Evolutionary conservation across 2,888 invertebrate species (phyloP).

Genomic region (Cosmorhoe ocellata): DNA sequence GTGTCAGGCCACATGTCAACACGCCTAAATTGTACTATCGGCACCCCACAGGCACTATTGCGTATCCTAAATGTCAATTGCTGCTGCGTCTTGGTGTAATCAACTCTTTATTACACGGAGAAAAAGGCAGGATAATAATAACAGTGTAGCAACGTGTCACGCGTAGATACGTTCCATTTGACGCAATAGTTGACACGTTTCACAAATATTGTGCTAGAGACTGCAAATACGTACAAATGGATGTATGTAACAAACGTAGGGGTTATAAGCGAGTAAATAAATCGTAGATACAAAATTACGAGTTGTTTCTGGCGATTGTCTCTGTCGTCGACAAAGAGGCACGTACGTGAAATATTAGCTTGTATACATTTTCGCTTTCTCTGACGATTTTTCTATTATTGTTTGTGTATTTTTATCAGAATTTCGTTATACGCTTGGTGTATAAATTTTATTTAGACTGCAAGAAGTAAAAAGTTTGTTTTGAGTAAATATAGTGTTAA

Average conservation of each 20-base stretch:
- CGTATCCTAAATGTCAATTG: slow-evolving; percentile 54
- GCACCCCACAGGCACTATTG: slow-evolving; percentile 64
- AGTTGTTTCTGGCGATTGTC: slow-evolving; percentile 66
- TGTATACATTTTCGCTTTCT: slow-evolving; percentile 48
- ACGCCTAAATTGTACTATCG: slow-evolving; percentile 58
- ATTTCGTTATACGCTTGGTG: slow-evolving; percentile 27
- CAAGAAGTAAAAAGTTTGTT: not conserved
- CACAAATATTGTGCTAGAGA: slow-evolving; percentile 77
- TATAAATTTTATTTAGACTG: slow-evolving; percentile 8
- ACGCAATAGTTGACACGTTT: slow-evolving; percentile 76
- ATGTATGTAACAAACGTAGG: slow-evolving; percentile 70
- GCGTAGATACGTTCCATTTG: slow-evolving; percentile 76
- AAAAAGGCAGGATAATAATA: slow-evolving; percentile 74
- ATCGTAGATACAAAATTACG: slow-evolving; percentile 72
- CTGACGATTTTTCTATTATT: slow-evolving; percentile 47
- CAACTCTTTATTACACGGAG: slow-evolving; percentile 76
- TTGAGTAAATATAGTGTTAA: too few relatives aligned
- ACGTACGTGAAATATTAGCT: slow-evolving; percentile 66
- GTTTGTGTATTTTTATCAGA: slow-evolving; percentile 40
- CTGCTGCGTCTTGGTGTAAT: slow-evolving; percentile 62
- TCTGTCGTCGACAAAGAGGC: slow-evolving; percentile 51
- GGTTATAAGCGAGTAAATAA: slow-evolving; percentile 59
- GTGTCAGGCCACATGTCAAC: slow-evolving; percentile 41
- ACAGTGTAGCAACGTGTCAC: slow-evolving; percentile 68
- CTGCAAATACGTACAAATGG: slow-evolving; percentile 70